Base-by-base conservation (phyloP, 2,113 vertebrate genomes). In the Psittacara wagleri region DNA sequence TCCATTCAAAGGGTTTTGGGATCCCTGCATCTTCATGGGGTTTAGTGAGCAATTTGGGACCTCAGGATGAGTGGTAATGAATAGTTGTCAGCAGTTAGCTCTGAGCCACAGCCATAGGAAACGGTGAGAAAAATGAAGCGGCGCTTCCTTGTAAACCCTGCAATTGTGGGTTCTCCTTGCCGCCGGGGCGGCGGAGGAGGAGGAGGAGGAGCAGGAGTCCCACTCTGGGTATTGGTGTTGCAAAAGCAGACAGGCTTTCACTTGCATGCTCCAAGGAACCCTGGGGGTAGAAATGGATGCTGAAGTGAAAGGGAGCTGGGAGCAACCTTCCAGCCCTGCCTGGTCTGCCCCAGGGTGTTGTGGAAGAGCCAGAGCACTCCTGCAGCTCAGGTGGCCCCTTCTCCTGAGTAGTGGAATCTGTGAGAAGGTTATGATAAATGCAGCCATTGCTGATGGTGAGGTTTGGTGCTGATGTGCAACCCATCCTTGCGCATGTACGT, bases 181-280 rank as follows among this genome's bases (percentile, higher is more conserved):
- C 20, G 8, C 49, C 0, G 8, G 68, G 25, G 57, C 31, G 44
- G 51, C 0, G 0, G 24, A 1, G 10, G 67, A 83, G 0, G 24
- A 1, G 13, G 70, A 85, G 54, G 64, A 85, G 57, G 33, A 59
- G 67, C 51, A 27, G 72, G 46, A 83, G 46, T 83, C 59, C 78
- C 6, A 18, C 83, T 86, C 55, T 2, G n/a, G 83, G 68, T 86
- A 72, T 11, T 0, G 27, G 19, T 62, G 64, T 90, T 95, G 92
- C 86, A 88, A 90, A 96, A 94, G 78, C 76, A 49, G 44, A 23
- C 69, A 22, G 25, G 52, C 83, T 93, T 92, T 92, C 79, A 77
- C 87, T 81, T 0, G 0, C 3, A 0, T 10, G 24, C 62, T 92
- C 62, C 0, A 5, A 70, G 80, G 68, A 94, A 10, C n/a, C 61